Base-by-base conservation (phyloP, 2,797 vertebrate species). In the Poecilia gillii region DNA sequence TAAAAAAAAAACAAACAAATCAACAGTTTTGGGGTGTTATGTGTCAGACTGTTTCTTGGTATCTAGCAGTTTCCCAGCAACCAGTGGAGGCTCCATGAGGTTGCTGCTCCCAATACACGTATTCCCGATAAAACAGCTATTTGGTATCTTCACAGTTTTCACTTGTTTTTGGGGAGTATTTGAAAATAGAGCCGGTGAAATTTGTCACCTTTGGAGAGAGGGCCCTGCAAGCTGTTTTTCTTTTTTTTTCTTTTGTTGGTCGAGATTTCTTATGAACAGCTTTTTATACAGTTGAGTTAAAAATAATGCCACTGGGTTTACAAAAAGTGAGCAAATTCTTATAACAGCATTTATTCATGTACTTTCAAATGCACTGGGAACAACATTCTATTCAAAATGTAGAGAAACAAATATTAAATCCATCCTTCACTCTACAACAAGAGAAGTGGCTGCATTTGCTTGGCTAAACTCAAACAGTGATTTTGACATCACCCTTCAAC, bases 51-150 rank as follows among this genome's bases (percentile, higher is more conserved):
- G 46, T 80, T 77, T 82, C 74, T 82, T 71, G 72, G 68, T 73
- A 76, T 72, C 72, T 74, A 64, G 72, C 78, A 86, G 85, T 87
- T 86, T 86, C 85, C 85, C 79, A 75, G 79, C 86, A 81, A 77
- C 86, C 77, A 57, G 77, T 51, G 43, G 74, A 72, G 43, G 70
- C 57, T 76, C 75, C 9, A 49, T 59, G 57, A 83, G 70, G 78
- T 83, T 74, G 41, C 41, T 73, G 64, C 72, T 81, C 73, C 79
- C 70, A 55, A 76, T 72, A 72, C 76, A 76, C 76, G 62, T 55
- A 81, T 74, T 66, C 81, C 78, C 78, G 73, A 78, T 75, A 68
- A 81, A 85, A 81, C 25, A 75, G 64, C 36, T 66, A 66, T 73
- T 78, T 66, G 33, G 6, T 16, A 6, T 75, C 75, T 77, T 75